Evolutionary conservation across 2,888 invertebrate species (phyloP).

Genomic region (Pseudeuparius sepicola): DNA sequence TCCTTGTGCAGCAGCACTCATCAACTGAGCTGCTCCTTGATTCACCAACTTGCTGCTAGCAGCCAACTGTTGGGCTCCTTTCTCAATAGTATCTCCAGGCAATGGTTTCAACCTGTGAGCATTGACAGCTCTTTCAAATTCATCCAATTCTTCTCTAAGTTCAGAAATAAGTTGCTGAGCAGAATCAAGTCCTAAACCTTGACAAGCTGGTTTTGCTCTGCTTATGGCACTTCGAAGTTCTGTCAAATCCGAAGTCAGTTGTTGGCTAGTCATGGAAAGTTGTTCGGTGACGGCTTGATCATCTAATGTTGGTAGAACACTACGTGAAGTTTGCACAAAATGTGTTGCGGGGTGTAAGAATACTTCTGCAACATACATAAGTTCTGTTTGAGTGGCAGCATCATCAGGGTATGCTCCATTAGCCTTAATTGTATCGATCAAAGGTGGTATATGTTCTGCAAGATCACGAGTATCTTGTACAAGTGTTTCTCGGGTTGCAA

Average conservation of each 20-base stretch:
- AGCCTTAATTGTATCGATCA: conserved; percentile 70
- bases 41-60: conserved; percentile 58
- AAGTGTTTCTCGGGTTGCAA: conserved; percentile 58
- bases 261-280: conserved; percentile 60
- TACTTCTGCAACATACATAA: conserved; percentile 75
- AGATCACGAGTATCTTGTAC: conserved; percentile 63
- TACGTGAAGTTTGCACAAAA: conserved; percentile 66
- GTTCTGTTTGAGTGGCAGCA: conserved; percentile 64
- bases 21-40: conserved; percentile 74
- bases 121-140: conserved; percentile 66
- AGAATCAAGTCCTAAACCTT: conserved; percentile 75
- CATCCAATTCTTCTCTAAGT: conserved; percentile 72
- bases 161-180: conserved; percentile 74
- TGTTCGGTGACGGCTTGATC: conserved; percentile 70
- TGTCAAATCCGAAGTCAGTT: conserved; percentile 46
- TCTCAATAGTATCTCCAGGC: conserved; percentile 57
- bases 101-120: conserved; percentile 65
- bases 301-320: conserved; percentile 71
- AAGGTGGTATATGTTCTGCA: conserved; percentile 67
- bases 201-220: conserved; percentile 48
- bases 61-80: conserved; percentile 48
- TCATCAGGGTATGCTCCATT: conserved; percentile 60
- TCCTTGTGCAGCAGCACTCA: conserved; percentile 75
- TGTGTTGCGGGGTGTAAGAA: conserved; percentile 66
- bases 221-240: conserved; percentile 37